A percentile compares a stretch with the other conserved stretches of the same genome.
phyloP scores from a whole-genome alignment of 2,113 vertebrate genomes.

The Grallaria varia region DNA sequence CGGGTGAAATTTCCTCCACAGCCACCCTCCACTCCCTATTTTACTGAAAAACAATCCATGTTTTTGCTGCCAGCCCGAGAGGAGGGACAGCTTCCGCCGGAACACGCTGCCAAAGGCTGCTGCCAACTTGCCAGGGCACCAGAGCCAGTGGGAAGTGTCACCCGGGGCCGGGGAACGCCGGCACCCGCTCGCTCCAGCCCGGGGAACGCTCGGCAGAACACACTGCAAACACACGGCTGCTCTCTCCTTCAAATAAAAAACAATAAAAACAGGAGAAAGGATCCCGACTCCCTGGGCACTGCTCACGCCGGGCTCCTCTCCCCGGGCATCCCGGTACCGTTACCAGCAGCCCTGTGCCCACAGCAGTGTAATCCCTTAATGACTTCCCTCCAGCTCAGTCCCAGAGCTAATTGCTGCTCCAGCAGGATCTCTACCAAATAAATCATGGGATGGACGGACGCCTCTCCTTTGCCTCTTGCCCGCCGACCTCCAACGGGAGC shows the following conservation, averaged over 20 bases:
- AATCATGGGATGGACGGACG: not conserved
- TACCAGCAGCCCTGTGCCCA: not conserved
- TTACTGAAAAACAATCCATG: not conserved
- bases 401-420: not conserved
- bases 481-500: not conserved
- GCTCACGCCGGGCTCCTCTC: rapidly evolving
- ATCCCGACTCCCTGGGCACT: rapidly evolving
- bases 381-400: not conserved
- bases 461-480: not conserved
- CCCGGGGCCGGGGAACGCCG: not conserved
- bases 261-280: not conserved
- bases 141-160: not conserved
- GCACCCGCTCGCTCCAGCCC: not conserved
- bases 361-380: not conserved
- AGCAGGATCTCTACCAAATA: not conserved
- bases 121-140: not conserved
- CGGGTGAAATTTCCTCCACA: not conserved
- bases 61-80: not conserved
- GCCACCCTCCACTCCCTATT: not conserved
- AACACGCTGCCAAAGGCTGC: not conserved
- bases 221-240: not conserved
- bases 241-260: not conserved
- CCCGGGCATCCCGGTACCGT: not conserved
- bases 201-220: not conserved
- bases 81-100: not conserved